Base-by-base conservation (phyloP, 2,888 invertebrate species). In the Micropterix aruncella region DNA sequence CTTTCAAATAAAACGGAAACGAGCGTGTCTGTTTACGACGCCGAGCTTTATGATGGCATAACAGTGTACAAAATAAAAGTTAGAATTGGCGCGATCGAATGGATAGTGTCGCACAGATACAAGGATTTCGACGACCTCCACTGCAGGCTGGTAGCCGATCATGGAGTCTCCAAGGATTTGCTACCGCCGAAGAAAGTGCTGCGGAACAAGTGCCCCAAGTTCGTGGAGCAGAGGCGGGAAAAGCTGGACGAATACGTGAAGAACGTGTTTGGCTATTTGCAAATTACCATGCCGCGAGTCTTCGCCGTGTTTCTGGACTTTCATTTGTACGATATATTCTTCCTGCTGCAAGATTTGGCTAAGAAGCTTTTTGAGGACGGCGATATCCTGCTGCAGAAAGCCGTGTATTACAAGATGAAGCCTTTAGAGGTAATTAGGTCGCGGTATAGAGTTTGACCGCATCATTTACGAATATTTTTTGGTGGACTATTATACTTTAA, bases 161-260 rank as follows among this genome's bases (percentile, higher is more conserved):
- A 87, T 62, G 85, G 86, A 42, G 78, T 91, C 2, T 79, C 85
- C 4, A 89, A 85, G 59, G 89, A 88, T 55, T 71, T 91, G 47
- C 65, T 96, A 14, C 96, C 96, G 9, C 92, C 92, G 1, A 96
- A 97, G 63, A 94, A 93, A 67, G 74, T 91, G 2, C 83, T 94
- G 54, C 83, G 94, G 1, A 94, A 93, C 58, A 88, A 86, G 62
- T 86, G 87, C 50, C 87, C 89, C 1, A 73, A 79, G 45, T 96
- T 97, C 59, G 74, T 97, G 2, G 87, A 89, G 57, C 85, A 83
- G 55, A 75, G 95, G 44, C 77, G 87, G 47, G 73, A 77, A 50
- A 88, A 82, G 14, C 66, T 96, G 37, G 84, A 90, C 60, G 73
- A 75, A 41, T 96, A 96, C 63, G 68, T 95, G 41, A 79, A 77